Conservation (phyloP, 2,113 vertebrate species). For the Murina feae region DNA sequence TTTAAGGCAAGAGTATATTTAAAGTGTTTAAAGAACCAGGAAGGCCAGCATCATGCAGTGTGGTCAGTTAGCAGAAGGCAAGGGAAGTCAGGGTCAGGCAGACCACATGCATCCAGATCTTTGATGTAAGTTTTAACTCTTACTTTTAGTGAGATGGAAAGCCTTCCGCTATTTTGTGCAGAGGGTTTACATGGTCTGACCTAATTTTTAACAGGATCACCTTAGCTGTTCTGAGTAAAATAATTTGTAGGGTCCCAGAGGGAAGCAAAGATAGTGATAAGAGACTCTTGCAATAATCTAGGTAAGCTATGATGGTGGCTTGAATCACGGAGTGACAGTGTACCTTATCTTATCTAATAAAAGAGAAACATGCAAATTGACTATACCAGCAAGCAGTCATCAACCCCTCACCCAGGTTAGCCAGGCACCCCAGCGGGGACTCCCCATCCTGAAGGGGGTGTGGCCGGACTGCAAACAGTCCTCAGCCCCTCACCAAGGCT, state of each 20-base stretch:
- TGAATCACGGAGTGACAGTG: neutral
- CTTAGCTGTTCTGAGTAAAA: neutral
- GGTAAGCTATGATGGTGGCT: neutral
- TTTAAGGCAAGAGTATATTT: neutral
- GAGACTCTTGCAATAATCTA: neutral
- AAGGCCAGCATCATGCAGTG: neutral
- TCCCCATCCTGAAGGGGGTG: too few relatives aligned
- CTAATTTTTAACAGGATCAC: neutral
- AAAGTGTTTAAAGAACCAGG: neutral
- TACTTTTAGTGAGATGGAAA: neutral
- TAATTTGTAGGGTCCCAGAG: accelerated
- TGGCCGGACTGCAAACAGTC: too few relatives aligned
- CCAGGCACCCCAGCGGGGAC: too few relatives aligned
- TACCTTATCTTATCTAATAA: too few relatives aligned
- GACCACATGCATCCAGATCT: too few relatives aligned
- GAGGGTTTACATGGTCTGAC: neutral
- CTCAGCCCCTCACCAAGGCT: too few relatives aligned
- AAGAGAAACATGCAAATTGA: too few relatives aligned
- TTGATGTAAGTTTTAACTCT: neutral
- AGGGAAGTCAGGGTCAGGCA: neutral
- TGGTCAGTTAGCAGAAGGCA: neutral
- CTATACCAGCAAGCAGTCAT: too few relatives aligned
- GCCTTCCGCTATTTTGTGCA: neutral
- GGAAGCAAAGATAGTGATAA: neutral
- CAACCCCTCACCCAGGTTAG: too few relatives aligned